phyloP scores from a whole-genome alignment of 2,797 vertebrate species.

The Peromyscus eremicus region DNA sequence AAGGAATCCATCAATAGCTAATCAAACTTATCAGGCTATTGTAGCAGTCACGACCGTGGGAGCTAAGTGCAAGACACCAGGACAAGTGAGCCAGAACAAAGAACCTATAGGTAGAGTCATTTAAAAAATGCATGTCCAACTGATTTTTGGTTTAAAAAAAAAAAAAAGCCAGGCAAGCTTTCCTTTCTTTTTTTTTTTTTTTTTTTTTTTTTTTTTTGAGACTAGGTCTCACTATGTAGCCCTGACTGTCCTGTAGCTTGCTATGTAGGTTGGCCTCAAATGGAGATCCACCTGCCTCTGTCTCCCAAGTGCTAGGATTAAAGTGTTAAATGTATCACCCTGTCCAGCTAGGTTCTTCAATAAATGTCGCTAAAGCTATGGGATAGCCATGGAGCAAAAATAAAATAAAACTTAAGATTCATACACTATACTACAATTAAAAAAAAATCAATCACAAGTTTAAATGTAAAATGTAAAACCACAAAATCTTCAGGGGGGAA shows the following conservation, averaged over 20 bases:
- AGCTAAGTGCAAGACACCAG: neutral
- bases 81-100: neutral
- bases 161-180: neutral
- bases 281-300: neutral
- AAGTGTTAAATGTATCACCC: neutral
- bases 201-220: neutral
- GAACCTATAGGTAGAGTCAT: neutral
- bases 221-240: too few species aligned
- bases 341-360: neutral
- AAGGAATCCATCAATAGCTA: neutral
- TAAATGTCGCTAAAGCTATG: neutral
- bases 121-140: neutral
- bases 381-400: neutral
- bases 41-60: neutral
- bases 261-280: neutral
- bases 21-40: neutral
- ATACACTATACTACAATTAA: neutral
- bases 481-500: neutral
- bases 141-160: neutral
- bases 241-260: neutral
- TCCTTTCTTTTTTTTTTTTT: neutral
- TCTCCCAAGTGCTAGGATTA: neutral
- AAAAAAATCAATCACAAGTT: neutral
- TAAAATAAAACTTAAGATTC: neutral
- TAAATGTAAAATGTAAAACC: conserved; percentile 35